These are phyloP conservation scores for Apogon talboti DNA, from an alignment of 2,797 vertebrate species.

Conservation along the genomic window DNA sequence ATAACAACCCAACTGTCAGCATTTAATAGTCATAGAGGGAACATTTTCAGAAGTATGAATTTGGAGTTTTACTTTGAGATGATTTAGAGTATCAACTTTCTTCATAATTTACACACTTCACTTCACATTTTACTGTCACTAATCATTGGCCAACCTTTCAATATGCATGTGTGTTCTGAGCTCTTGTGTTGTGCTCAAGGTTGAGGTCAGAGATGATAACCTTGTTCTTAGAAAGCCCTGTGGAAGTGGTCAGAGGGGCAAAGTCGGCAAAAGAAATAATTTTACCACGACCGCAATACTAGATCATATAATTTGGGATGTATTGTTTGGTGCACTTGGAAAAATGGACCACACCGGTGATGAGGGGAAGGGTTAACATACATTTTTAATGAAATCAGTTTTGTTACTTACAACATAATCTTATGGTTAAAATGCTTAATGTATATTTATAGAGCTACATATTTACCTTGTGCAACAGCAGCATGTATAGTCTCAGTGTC, in stretches of 20 bases:
- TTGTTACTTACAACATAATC: conserved; percentile 33
- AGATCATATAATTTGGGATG: neutral
- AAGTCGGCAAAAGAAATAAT: neutral
- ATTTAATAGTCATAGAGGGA: neutral
- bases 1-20: neutral
- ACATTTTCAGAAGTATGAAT: neutral
- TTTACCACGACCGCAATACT: neutral
- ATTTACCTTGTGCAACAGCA: conserved; percentile 91
- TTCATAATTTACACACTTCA: conserved; percentile 1
- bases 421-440: conserved; percentile 46
- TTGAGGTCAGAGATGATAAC: conserved; percentile 27
- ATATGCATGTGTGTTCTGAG: conserved; percentile 15
- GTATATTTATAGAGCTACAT: conserved; percentile 5
- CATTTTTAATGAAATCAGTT: conserved; percentile 15
- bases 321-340: neutral
- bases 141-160: conserved; percentile 7
- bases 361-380: conserved; percentile 6
- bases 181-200: conserved; percentile 5
- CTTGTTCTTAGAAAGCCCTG: conserved; percentile 10
- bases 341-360: conserved; percentile 10
- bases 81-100: neutral
- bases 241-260: neutral
- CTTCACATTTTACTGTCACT: conserved; percentile 2
- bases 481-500: conserved; percentile 90
- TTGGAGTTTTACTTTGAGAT: neutral